Conservation (phyloP, 2,888 invertebrate species). For the Volucella inflata region DNA sequence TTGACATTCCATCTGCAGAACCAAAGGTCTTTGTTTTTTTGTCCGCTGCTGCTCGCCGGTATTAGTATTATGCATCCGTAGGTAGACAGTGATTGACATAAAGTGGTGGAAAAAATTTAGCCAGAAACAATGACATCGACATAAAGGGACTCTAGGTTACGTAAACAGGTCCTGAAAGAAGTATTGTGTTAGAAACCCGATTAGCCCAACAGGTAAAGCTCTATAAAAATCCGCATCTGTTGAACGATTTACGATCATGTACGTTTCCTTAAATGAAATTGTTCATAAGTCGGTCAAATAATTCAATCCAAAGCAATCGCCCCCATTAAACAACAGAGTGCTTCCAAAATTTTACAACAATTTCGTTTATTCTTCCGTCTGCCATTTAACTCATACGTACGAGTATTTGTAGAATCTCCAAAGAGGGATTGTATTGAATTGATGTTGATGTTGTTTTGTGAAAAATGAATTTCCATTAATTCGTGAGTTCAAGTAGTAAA, state of each 20-base stretch:
- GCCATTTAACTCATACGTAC: not conserved
- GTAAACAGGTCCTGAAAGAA: too few relatives aligned
- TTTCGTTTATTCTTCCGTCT: constrained; percentile 6
- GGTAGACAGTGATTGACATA: too few relatives aligned
- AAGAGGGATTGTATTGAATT: not conserved
- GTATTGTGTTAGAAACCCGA: too few relatives aligned
- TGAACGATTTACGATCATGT: not conserved
- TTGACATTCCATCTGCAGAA: too few relatives aligned
- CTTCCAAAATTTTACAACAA: constrained; percentile 3
- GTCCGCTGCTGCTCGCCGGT: too few relatives aligned
- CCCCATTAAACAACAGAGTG: constrained; percentile 18
- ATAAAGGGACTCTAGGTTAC: too few relatives aligned
- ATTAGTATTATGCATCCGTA: too few relatives aligned
- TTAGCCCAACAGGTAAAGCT: not conserved
- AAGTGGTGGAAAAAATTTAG: too few relatives aligned
- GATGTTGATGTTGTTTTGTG: not conserved
- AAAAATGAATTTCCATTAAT: constrained; percentile 45
- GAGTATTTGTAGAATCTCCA: too few relatives aligned
- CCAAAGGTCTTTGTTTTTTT: too few relatives aligned
- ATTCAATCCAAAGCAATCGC: constrained; percentile 16
- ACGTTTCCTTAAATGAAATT: not conserved
- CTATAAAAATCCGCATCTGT: not conserved
- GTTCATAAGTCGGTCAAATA: not conserved
- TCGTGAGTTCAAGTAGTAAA: constrained; percentile 18
- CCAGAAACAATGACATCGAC: too few relatives aligned